phyloP scores from a whole-genome alignment of 2,113 vertebrate species.

The Papio anubis region DNA sequence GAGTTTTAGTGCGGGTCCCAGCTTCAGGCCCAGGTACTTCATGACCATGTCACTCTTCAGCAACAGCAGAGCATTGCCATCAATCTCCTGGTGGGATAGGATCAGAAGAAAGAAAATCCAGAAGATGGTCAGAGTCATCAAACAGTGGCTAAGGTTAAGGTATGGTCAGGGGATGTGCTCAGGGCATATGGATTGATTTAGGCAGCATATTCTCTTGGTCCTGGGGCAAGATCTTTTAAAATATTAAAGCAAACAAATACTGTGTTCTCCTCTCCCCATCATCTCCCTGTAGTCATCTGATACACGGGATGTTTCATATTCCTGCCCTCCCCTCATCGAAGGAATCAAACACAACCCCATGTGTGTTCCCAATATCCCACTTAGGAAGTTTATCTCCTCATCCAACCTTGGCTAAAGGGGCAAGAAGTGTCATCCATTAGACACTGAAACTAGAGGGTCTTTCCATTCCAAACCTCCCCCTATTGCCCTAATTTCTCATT shows the following conservation, averaged over 20 bases:
- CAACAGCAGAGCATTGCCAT: constrained; percentile 94
- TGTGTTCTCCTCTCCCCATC: background rate
- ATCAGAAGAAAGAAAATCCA: constrained; percentile 54
- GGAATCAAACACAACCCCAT: background rate
- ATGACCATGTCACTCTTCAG: constrained; percentile 99
- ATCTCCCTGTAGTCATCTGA: background rate
- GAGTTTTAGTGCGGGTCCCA: constrained; percentile 96
- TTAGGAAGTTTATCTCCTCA: background rate
- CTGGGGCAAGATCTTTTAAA: background rate
- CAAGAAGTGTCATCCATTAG: background rate
- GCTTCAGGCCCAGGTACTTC: constrained; percentile 98
- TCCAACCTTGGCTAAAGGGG: background rate
- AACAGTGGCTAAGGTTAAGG: background rate
- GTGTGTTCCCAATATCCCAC: background rate
- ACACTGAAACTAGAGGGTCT: background rate
- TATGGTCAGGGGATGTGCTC: background rate
- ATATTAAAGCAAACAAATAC: background rate
- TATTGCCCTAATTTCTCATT: background rate
- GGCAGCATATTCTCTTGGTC: background rate
- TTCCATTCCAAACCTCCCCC: background rate
- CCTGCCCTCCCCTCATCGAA: background rate
- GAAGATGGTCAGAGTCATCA: background rate
- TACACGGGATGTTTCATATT: background rate
- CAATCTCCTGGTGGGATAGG: constrained; percentile 91
- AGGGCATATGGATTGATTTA: background rate